phyloP scores from a whole-genome alignment of 2,888 invertebrate genomes.

The Epistrophe eligans region DNA sequence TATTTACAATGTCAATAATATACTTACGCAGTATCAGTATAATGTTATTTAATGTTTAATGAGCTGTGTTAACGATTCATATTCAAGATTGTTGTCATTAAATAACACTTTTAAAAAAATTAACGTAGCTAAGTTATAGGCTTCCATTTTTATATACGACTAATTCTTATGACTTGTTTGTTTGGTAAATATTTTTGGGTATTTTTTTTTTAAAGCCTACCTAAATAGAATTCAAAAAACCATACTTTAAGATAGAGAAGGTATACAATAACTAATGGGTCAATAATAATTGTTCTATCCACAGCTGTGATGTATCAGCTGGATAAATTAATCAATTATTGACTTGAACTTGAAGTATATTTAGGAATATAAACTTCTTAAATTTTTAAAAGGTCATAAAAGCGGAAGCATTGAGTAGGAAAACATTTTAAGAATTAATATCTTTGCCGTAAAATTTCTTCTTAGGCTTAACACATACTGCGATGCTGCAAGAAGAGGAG shows the following conservation, averaged over 20 bases:
- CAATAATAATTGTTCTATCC: background rate
- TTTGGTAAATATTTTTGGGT: background rate
- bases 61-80: slow-evolving; percentile 29
- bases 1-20: slow-evolving; percentile 20
- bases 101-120: background rate
- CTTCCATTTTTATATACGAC: background rate
- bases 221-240: background rate
- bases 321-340: background rate
- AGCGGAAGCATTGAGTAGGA: too few relatives aligned
- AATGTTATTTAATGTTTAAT: slow-evolving; percentile 27
- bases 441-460: too few relatives aligned
- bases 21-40: slow-evolving; percentile 1
- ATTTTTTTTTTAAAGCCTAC: background rate
- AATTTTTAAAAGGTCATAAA: too few relatives aligned
- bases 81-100: slow-evolving; percentile 6
- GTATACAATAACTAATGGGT: background rate
- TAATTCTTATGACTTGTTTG: background rate
- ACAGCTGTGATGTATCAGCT: background rate
- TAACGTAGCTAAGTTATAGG: background rate
- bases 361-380: too few relatives aligned
- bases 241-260: background rate
- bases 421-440: too few relatives aligned
- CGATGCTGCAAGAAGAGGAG: too few relatives aligned
- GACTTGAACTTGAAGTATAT: background rate
- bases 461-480: too few relatives aligned